phyloP scores from a whole-genome alignment of 2,113 vertebrate species.

The Laterallus jamaicensis region DNA sequence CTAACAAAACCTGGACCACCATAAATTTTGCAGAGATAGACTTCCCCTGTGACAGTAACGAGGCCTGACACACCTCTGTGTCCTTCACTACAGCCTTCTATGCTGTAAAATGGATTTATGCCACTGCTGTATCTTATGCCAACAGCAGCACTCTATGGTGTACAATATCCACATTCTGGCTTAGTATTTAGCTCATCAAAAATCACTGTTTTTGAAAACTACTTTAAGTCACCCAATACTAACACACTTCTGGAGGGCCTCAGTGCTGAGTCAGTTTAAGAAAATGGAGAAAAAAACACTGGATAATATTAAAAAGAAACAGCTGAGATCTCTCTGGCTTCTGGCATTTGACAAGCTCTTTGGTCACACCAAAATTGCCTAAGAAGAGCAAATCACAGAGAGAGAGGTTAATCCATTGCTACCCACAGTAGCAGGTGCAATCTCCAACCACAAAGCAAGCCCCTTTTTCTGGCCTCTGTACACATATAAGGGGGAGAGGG shows the following conservation, averaged over 20 bases:
- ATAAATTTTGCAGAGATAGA: not conserved
- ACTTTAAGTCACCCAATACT: not conserved
- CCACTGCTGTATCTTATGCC: not conserved
- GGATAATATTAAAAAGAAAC: not conserved
- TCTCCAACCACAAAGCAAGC: not conserved
- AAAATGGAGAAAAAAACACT: not conserved
- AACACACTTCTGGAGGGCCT: not conserved
- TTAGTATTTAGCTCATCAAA: not conserved
- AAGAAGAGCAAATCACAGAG: not conserved
- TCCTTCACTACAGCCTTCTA: not conserved
- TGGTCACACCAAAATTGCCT: not conserved
- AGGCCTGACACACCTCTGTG: not conserved
- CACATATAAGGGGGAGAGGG: rapidly evolving
- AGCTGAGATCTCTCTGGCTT: not conserved
- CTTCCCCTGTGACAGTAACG: not conserved
- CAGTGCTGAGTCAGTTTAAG: not conserved
- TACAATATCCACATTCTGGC: not conserved
- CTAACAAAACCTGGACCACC: not conserved
- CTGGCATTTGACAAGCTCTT: not conserved
- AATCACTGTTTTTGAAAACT: not conserved
- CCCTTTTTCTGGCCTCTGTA: not conserved
- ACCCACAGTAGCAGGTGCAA: not conserved
- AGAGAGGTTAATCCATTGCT: not conserved
- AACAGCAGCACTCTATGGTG: not conserved
- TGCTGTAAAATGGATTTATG: not conserved